These are phyloP conservation scores for Ctenopoma multispine DNA, from an alignment of 2,797 vertebrate species.

Conservation along the genomic window DNA sequence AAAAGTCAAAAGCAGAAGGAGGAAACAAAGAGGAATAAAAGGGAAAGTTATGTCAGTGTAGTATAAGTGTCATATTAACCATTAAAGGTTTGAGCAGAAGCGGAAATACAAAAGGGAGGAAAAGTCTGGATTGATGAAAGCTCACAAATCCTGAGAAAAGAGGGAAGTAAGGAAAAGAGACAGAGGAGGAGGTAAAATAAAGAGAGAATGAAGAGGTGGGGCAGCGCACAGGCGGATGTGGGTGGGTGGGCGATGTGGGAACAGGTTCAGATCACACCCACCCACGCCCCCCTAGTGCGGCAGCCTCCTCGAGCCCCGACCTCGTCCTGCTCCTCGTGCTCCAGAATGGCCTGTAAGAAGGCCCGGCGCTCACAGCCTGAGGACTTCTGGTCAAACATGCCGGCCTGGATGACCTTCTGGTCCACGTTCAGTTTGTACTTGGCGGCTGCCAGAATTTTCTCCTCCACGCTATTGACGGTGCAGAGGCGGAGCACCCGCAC, in stretches of 20 bases:
- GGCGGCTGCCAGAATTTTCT: slow-evolving; percentile 96
- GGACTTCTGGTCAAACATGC: slow-evolving; percentile 99
- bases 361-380: slow-evolving; percentile 94
- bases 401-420: slow-evolving; percentile 98
- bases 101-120: slow-evolving; percentile 39
- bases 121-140: slow-evolving; percentile 56
- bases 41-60: slow-evolving; percentile 10
- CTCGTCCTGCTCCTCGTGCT: slow-evolving; percentile 99
- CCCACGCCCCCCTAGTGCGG: slow-evolving; percentile 74
- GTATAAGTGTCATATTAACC: slow-evolving; percentile 53
- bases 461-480: slow-evolving; percentile 98
- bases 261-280: slow-evolving; percentile 66
- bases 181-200: slow-evolving; percentile 15
- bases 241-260: slow-evolving; percentile 53
- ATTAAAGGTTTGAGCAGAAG: slow-evolving; percentile 49
- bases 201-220: slow-evolving; percentile 48
- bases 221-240: slow-evolving; percentile 58
- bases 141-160: slow-evolving; percentile 56
- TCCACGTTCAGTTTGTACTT: slow-evolving; percentile 99
- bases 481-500: slow-evolving; percentile 96
- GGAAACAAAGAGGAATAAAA: not conserved
- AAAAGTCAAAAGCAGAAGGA: slow-evolving; percentile 21
- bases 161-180: slow-evolving; percentile 36
- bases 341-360: slow-evolving; percentile 97
- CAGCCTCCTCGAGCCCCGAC: slow-evolving; percentile 79